Percentiles rank a stretch among this genome's conserved stretches.
Evolutionary conservation across 2,797 vertebrate species (phyloP).

Genomic region (Sebastes paucispinis): DNA sequence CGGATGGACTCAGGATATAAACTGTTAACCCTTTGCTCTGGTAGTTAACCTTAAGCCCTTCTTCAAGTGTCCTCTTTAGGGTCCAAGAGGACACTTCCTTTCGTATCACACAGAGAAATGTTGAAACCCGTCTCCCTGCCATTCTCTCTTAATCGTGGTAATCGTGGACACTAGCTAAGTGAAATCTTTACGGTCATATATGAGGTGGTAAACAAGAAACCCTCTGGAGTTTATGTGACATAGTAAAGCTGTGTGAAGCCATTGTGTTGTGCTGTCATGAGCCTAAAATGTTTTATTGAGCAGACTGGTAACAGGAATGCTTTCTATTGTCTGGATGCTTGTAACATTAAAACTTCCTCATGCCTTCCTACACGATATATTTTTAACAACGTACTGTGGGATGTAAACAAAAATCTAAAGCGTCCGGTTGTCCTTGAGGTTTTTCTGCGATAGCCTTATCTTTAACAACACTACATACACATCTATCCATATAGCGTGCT

Average conservation of each 20-base stretch:
- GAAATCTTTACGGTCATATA: constrained; percentile 53
- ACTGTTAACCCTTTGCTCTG: constrained; percentile 28
- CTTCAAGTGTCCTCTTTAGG: constrained; percentile 35
- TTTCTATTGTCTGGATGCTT: constrained; percentile 41
- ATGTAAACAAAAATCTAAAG: constrained; percentile 50
- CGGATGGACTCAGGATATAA: constrained; percentile 40
- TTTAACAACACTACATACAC: constrained; percentile 24
- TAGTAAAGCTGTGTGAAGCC: constrained; percentile 60
- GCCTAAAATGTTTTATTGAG: constrained; percentile 32
- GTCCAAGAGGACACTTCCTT: constrained; percentile 47
- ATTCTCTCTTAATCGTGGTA: neutral
- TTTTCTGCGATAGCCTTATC: constrained; percentile 35
- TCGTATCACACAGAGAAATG: constrained; percentile 25
- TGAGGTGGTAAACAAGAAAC: constrained; percentile 64
- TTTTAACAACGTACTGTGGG: constrained; percentile 27
- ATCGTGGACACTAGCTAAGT: neutral
- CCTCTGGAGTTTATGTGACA: constrained; percentile 55
- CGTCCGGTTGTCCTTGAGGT: constrained; percentile 42
- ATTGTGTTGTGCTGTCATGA: constrained; percentile 31
- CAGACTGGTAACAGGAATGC: constrained; percentile 40
- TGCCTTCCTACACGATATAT: constrained; percentile 11
- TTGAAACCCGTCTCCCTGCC: neutral
- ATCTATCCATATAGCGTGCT: neutral
- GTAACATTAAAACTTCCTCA: constrained; percentile 35
- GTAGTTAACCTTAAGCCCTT: constrained; percentile 33